phyloP scores from a whole-genome alignment of 2,797 vertebrate genomes.

The Choloepus didactylus region DNA sequence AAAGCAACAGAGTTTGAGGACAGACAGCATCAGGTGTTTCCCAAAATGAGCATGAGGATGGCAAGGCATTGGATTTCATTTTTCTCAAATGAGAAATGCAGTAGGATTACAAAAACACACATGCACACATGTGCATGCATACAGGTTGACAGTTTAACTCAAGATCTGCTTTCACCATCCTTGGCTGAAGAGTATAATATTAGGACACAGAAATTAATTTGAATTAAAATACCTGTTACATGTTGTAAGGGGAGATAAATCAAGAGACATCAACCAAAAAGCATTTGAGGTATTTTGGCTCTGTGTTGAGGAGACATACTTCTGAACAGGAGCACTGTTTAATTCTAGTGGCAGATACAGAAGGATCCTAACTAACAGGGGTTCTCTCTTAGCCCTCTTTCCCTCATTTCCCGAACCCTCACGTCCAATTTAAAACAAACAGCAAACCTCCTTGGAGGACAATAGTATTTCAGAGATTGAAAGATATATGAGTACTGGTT shows the following conservation, averaged over 20 bases:
- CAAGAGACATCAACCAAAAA: neutral
- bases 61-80: neutral
- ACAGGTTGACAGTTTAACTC: neutral
- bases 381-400: neutral
- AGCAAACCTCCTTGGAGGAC: neutral
- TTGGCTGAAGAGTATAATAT: too few relatives aligned
- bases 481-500: neutral
- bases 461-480: neutral
- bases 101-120: too few relatives aligned
- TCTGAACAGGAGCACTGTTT: neutral
- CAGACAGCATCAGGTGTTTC: neutral
- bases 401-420: neutral
- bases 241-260: neutral
- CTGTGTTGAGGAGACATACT: neutral
- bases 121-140: too few relatives aligned
- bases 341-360: too few relatives aligned
- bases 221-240: neutral
- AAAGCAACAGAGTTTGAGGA: neutral
- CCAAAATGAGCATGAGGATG: neutral
- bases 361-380: neutral
- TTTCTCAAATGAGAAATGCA: neutral
- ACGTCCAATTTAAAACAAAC: neutral
- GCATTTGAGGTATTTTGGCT: neutral
- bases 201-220: neutral
- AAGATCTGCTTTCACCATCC: neutral